Evolutionary conservation across 2,113 vertebrate species (phyloP).

Genomic region (Aplodontia rufa): DNA sequence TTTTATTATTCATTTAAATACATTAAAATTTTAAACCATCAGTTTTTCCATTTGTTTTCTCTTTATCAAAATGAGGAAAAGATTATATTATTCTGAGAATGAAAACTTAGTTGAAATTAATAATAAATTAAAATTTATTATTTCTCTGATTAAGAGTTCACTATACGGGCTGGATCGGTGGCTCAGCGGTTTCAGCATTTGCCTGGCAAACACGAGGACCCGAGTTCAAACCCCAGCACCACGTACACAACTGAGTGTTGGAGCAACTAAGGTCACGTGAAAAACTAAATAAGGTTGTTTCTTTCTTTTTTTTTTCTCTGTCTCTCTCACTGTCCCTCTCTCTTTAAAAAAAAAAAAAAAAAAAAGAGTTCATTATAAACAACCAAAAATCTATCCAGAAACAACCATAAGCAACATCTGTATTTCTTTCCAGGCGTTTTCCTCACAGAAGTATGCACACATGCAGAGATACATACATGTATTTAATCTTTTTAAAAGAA

Average conservation of each 20-base stretch:
- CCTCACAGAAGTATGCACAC: neutral
- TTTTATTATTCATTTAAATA: constrained; percentile 37
- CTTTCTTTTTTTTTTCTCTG: no score
- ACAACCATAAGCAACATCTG: neutral
- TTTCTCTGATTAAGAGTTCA: neutral
- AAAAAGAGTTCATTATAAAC: neutral
- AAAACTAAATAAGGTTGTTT: no score
- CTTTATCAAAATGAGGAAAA: neutral
- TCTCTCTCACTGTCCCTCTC: no score
- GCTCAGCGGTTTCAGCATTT: no score
- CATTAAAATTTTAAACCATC: constrained; percentile 10
- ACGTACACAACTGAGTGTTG: no score
- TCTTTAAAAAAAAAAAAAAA: no score
- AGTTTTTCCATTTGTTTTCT: constrained; percentile 18
- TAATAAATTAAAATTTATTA: neutral
- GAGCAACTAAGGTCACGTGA: no score
- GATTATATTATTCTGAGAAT: constrained; percentile 14
- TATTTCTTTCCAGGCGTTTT: neutral
- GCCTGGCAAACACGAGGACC: no score
- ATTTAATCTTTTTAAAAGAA: neutral
- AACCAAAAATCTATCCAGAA: neutral
- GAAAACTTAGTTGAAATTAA: neutral
- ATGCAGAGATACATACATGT: neutral
- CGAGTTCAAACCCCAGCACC: no score
- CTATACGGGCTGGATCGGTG: no score